Conservation (phyloP, 1,140 invertebrate genomes). For the Microplitis demolitor region DNA sequence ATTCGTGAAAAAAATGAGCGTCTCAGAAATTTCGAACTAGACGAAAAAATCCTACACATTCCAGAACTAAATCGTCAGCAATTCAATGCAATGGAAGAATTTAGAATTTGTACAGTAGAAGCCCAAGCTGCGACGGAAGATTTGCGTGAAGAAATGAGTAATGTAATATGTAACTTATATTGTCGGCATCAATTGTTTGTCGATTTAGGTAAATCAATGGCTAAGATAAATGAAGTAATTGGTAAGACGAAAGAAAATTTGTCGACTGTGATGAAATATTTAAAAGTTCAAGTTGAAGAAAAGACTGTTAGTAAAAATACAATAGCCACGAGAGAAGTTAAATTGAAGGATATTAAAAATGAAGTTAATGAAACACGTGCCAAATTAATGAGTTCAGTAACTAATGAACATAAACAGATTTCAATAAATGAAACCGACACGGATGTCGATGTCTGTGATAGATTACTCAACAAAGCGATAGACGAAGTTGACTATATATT, state of each 20-base stretch:
- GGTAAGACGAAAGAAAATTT: constrained; percentile 43
- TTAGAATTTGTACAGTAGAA: constrained; percentile 53
- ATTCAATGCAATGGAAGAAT: constrained; percentile 56
- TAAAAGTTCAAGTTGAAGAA: constrained; percentile 53
- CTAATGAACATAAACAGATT: background rate
- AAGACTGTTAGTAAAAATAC: constrained; percentile 42
- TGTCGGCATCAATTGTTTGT: constrained; percentile 39
- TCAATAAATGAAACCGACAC: background rate
- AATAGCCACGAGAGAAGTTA: constrained; percentile 43
- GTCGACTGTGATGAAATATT: constrained; percentile 36
- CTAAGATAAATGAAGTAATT: constrained; percentile 43
- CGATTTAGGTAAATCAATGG: constrained; percentile 8
- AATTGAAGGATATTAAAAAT: constrained; percentile 55
- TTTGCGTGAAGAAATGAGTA: constrained; percentile 52
- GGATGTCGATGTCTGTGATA: constrained; percentile 38
- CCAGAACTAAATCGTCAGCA: constrained; percentile 34
- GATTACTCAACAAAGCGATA: constrained; percentile 43
- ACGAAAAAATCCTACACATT: background rate
- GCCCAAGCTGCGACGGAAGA: constrained; percentile 56
- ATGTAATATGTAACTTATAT: constrained; percentile 45
- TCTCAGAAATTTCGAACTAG: background rate
- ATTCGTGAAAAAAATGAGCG: background rate
- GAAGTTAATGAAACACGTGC: constrained; percentile 47
- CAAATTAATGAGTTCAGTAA: constrained; percentile 29
- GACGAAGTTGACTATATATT: constrained; percentile 53